Evolutionary conservation across 2,113 vertebrate genomes (phyloP), one percentile per base, ranked within the genome.

Genomic region (Crocuta crocuta): DNA sequence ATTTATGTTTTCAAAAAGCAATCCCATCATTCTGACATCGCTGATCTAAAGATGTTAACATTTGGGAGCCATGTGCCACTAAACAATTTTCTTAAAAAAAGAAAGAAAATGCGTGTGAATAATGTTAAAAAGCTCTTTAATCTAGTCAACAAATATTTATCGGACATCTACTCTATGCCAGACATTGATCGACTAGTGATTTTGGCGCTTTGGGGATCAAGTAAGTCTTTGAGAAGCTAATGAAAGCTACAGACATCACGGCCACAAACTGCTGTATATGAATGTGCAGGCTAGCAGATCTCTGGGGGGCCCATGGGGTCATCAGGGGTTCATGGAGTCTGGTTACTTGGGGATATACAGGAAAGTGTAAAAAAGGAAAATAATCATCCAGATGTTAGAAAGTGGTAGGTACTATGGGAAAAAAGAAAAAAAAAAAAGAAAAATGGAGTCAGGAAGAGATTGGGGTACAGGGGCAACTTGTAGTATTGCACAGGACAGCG

Each of bases 81-180:
- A 35, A 50, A 43, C 9, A 21, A 31, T 58, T 89, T 92, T 66
- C n/a, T 58, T 6, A 6, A 33, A 93, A 48, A 94, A 87, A 71
- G 26, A 76, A 58, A 58, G 19, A 58, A 24, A 8, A 6, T n/a
- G 24, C 24, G 8, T 95, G 45, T 50, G 31, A 71, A 58, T 83
- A 45, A 85, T 82, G 53, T 78, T 83, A 58, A 50, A 96, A 97
- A 39, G 12, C 28, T 86, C 58, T 97, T 95, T 95, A 61, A 71
- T 92, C 71, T 70, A 63, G 66, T 35, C 80, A 73, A 45, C 16
- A 84, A 76, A 21, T 94, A 81, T 70, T 88, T 66, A 84, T 39
- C 63, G 70, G 65, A 35, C 63, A 73, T 31, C 31, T 82, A 45
- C 76, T 79, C 24, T 80, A 39, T 58, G 45, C 2, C 66, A 63